Percentiles rank a stretch among this genome's conserved stretches.
Conservation (phyloP, 2,797 vertebrate genomes). For the Gallinago stenura region DNA sequence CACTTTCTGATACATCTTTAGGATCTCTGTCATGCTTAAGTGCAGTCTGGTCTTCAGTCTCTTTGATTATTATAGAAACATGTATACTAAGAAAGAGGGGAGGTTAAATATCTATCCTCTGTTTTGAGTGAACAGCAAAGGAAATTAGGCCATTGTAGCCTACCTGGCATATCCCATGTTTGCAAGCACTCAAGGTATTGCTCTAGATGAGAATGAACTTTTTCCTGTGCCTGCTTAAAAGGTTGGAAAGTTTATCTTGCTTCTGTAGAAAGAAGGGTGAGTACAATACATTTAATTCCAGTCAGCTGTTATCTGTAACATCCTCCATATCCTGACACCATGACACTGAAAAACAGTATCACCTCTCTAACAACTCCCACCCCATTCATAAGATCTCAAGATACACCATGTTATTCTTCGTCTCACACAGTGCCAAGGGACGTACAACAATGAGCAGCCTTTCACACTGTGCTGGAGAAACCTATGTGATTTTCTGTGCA, state of each 20-base stretch:
- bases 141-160: background rate
- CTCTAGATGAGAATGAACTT: background rate
- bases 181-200: background rate
- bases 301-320: background rate
- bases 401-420: background rate
- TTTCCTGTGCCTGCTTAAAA: background rate
- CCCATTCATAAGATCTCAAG: background rate
- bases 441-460: background rate
- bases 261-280: background rate
- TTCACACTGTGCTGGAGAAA: background rate
- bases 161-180: background rate
- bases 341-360: background rate
- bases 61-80: background rate
- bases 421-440: background rate
- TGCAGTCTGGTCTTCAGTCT: background rate
- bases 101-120: background rate
- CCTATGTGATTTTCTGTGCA: background rate
- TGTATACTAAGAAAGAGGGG: background rate
- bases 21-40: background rate
- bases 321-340: background rate
- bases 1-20: background rate
- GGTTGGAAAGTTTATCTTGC: background rate
- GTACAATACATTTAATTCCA: background rate
- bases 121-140: background rate
- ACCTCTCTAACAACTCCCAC: background rate